These are phyloP conservation scores for Neoniphon sammara DNA, from an alignment of 2,797 vertebrate genomes.

Conservation along the genomic window DNA sequence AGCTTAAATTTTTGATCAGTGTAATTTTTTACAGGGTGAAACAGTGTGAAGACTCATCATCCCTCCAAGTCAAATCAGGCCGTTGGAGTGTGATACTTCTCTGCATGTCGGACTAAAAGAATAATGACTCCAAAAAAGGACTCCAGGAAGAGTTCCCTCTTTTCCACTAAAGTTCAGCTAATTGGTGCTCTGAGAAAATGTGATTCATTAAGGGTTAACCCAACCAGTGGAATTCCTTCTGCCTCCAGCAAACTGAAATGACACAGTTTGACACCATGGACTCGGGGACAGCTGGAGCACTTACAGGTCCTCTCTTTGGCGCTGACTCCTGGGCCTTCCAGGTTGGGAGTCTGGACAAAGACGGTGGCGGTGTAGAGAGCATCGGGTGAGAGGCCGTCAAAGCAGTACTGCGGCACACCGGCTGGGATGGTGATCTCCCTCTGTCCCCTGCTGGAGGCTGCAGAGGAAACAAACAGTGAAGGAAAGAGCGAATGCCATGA, in stretches of 20 bases:
- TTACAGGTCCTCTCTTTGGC: conserved; percentile 88
- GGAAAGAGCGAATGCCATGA: not conserved
- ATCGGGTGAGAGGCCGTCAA: conserved; percentile 90
- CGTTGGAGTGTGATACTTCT: too few relatives aligned
- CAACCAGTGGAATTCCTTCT: too few relatives aligned
- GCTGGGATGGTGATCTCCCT: conserved; percentile 95
- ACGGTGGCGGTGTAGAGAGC: conserved; percentile 88
- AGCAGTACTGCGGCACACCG: conserved; percentile 92
- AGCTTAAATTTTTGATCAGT: too few relatives aligned
- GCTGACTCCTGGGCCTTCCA: conserved; percentile 92
- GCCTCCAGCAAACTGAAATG: not conserved
- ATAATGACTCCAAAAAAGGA: too few relatives aligned
- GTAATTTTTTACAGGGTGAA: too few relatives aligned
- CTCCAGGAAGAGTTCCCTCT: too few relatives aligned
- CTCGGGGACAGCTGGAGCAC: conserved; percentile 40
- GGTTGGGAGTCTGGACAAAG: conserved; percentile 95
- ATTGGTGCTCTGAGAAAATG: too few relatives aligned
- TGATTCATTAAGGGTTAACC: too few relatives aligned
- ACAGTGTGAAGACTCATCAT: too few relatives aligned
- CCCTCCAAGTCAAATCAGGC: too few relatives aligned
- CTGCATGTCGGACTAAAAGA: too few relatives aligned
- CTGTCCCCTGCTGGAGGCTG: conserved; percentile 84
- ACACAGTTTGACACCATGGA: not conserved
- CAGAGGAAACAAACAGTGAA: not conserved
- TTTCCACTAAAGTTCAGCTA: too few relatives aligned